Evolutionary conservation across 2,888 invertebrate species (phyloP), one percentile per base, ranked within the genome.

Genomic region (Cheilosia vulpina): DNA sequence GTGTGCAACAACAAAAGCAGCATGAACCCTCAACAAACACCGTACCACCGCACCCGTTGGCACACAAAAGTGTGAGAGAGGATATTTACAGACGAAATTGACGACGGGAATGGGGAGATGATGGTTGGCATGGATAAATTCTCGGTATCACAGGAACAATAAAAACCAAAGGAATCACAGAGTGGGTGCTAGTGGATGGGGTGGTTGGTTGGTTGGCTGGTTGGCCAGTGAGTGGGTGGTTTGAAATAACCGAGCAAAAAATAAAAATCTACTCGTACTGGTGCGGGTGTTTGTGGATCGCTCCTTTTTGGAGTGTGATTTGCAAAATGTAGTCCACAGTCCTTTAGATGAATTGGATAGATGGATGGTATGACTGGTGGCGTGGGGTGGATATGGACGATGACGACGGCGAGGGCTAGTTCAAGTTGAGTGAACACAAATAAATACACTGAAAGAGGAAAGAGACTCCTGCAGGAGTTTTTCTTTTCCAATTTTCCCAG

Each of bases 281-380:
- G 63, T 69, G 69, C 65, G 84, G 58, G 76, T 76, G 71, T 80
- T 75, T 71, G 71, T 65, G 58, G 73, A 72, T 71, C 47, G 47
- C 47, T 47, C 68, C 76, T 71, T 85, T 71, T 80, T 57, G 43
- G 81, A 85, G 84, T 81, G 85, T 81, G 85, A 85, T 85, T 85
- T 72, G 76, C 85, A 81, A 81, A 85, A 85, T 85, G 81, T 85
- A 85, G 85, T 81, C 81, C 77, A 73, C 63, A 85, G 85, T 81
- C 71, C 76, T 81, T 85, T 68, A 71, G 81, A 66, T 76, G 81
- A 85, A 85, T 85, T 85, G 81, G 76, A 85, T 77, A 81, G 76
- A 81, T 85, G 76, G 72, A 72, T 79, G 72, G 58, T 55, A 47
- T 47, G 66, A 27, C 21, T 21, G 60, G 58, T n/a, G n/a, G n/a